A percentile compares a stretch with the other conserved stretches of the same genome.
phyloP scores from a whole-genome alignment of 2,113 vertebrate species.

The Rousettus leschenaultii region DNA sequence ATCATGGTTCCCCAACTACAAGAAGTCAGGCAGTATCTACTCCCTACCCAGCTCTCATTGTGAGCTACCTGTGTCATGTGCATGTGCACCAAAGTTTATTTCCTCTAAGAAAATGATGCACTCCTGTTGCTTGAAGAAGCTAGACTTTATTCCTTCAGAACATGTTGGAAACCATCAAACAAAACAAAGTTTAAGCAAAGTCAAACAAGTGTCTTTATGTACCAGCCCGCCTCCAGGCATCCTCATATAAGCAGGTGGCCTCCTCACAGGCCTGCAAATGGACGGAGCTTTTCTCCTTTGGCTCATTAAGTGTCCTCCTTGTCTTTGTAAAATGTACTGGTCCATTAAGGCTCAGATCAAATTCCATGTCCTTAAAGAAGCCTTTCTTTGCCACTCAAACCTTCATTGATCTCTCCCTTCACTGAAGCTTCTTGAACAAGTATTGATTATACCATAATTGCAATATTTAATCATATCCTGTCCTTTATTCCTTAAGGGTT shows the following conservation, averaged over 20 bases:
- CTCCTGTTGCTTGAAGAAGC: not conserved
- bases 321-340: not conserved
- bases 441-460: conserved; percentile 16
- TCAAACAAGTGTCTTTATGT: not conserved
- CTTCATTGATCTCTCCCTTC: not conserved
- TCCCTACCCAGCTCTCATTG: not conserved
- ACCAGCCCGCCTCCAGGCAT: rapidly evolving
- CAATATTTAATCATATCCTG: conserved; percentile 38
- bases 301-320: not conserved
- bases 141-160: not conserved
- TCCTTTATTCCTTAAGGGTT: not conserved
- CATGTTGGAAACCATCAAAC: not conserved
- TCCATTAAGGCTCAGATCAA: not conserved
- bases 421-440: conserved; percentile 19
- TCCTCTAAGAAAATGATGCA: not conserved
- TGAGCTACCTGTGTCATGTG: not conserved
- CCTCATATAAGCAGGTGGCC: not conserved
- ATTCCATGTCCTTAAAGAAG: conserved; percentile 35
- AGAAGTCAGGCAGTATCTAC: not conserved
- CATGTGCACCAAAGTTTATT: not conserved
- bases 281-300: not conserved
- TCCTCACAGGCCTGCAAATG: not conserved
- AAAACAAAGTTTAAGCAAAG: not conserved
- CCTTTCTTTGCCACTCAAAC: not conserved
- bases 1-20: rapidly evolving